These are phyloP conservation scores for Styela plicata DNA, from an alignment of 23 tunicate genomes.

Conservation along the genomic window DNA sequence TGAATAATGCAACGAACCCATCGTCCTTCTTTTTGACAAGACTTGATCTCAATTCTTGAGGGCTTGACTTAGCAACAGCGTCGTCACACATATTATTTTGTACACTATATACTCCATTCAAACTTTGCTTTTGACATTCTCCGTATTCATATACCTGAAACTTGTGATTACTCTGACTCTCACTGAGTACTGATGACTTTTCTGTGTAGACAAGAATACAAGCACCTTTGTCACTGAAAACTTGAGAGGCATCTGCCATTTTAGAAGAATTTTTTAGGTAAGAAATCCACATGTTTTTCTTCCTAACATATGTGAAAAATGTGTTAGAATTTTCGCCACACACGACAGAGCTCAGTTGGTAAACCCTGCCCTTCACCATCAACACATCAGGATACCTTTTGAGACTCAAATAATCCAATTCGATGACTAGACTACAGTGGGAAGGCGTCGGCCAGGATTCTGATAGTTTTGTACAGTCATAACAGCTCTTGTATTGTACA, in stretches of 20 bases:
- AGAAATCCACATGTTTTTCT: background rate
- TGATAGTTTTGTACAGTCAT: background rate
- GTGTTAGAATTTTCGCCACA: background rate
- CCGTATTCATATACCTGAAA: background rate
- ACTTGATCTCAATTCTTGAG: background rate
- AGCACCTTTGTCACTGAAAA: slow-evolving; percentile 7
- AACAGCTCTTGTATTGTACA: background rate
- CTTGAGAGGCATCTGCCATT: background rate
- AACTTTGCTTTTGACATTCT: background rate
- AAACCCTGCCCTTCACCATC: slow-evolving; percentile 3
- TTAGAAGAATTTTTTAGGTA: background rate
- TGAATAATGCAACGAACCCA: background rate
- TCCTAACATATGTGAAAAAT: background rate
- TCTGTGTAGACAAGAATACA: background rate
- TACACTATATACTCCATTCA: background rate
- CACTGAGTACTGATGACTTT: background rate
- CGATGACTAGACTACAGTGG: background rate
- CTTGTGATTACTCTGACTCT: background rate
- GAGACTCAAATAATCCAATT: background rate
- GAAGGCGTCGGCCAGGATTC: slow-evolving; percentile 5
- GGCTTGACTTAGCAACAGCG: background rate
- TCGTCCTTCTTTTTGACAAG: too few species aligned
- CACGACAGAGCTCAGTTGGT: slow-evolving; percentile 7
- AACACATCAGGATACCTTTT: background rate
- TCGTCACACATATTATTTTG: background rate